Conservation (phyloP, 1,140 invertebrate genomes). For the Stegodyphus dumicola region DNA sequence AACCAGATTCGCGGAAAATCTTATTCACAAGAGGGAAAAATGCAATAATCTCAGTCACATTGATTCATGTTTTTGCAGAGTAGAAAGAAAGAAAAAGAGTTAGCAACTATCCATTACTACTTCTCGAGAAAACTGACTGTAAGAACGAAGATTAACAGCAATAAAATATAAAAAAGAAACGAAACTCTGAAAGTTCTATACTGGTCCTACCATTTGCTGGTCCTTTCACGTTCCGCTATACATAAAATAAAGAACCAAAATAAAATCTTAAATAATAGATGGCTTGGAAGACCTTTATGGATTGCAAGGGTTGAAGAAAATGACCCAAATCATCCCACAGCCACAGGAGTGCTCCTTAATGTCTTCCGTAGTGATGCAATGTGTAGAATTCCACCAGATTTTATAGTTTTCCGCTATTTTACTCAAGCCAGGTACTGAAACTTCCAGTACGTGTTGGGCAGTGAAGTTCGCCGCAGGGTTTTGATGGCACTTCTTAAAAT, state of each 20-base stretch:
- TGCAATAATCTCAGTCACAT: no score
- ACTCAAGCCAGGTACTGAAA: no score
- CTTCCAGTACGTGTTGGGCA: no score
- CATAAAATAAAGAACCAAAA: not conserved
- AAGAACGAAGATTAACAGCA: slow-evolving; percentile 6
- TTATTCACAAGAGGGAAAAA: no score
- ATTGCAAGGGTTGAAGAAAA: slow-evolving; percentile 31
- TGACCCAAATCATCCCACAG: slow-evolving; percentile 18
- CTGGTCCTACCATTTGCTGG: not conserved
- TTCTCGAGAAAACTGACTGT: not conserved
- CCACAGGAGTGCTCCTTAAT: no score
- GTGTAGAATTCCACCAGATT: no score
- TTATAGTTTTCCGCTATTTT: no score
- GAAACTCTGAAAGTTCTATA: not conserved
- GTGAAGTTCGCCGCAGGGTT: no score
- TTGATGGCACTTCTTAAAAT: no score
- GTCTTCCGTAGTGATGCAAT: no score
- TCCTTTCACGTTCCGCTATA: not conserved
- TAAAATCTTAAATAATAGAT: slow-evolving; percentile 31
- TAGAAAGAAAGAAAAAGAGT: not conserved
- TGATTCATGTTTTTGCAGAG: no score
- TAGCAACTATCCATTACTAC: not conserved
- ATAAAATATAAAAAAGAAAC: not conserved
- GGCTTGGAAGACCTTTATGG: not conserved
- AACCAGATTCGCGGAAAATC: no score